Conservation (phyloP, 1,140 invertebrate genomes). For the Aradophagus sp. region DNA sequence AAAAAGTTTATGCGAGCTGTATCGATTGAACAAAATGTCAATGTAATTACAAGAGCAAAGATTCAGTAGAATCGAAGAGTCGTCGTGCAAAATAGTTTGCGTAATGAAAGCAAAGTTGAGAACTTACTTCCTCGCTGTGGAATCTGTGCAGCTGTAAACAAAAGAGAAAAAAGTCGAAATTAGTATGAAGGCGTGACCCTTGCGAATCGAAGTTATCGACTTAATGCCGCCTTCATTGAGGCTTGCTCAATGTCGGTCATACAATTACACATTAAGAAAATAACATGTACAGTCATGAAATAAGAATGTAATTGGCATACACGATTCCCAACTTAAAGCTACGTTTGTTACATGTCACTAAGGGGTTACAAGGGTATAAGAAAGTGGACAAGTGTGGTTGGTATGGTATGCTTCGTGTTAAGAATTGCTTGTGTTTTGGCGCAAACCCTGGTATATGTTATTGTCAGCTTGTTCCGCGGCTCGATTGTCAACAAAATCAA, state of each 20-base stretch:
- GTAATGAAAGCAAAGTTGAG: conserved; percentile 9
- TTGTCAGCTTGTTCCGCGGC: too few species aligned
- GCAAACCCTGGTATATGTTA: conserved; percentile 18
- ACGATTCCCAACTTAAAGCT: conserved; percentile 70
- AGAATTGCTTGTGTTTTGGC: conserved; percentile 56
- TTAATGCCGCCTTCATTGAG: conserved; percentile 47
- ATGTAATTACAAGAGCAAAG: too few species aligned
- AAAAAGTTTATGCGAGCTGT: too few species aligned
- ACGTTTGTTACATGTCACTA: conserved; percentile 69
- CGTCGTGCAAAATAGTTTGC: too few species aligned
- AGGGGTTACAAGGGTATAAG: conserved; percentile 60
- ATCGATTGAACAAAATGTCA: too few species aligned
- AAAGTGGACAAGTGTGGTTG: conserved; percentile 50
- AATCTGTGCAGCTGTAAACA: conserved; percentile 90
- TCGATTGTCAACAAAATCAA: too few species aligned
- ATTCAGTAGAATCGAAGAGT: too few species aligned
- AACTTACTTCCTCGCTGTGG: conserved; percentile 90
- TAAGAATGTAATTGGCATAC: conserved; percentile 72
- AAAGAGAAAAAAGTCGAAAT: conserved; percentile 73
- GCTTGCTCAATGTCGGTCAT: conserved; percentile 58
- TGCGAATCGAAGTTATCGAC: conserved; percentile 16
- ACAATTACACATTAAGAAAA: conserved; percentile 72
- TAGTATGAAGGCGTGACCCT: conserved; percentile 23
- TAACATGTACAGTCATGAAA: conserved; percentile 73
- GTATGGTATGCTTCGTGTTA: conserved; percentile 49